A percentile compares a stretch with the other conserved stretches of the same genome.
Conservation (phyloP, 1,140 invertebrate species). For the Helicoverpa zea region DNA sequence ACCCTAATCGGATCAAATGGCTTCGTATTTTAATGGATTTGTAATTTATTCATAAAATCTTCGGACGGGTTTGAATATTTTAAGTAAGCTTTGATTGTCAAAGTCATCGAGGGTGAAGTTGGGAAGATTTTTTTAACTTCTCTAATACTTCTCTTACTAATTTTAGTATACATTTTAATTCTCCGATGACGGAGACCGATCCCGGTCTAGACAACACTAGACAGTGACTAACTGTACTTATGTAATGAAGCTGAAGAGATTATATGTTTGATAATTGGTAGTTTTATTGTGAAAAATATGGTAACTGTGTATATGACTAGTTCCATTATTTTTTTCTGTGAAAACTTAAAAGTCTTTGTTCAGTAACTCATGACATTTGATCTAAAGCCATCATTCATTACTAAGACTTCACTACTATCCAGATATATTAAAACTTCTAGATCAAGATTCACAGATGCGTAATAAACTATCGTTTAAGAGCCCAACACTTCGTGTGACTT, state of each 20-base stretch:
- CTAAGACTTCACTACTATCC: background rate
- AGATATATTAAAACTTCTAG: background rate
- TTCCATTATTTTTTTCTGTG: too few species aligned
- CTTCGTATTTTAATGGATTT: constrained; percentile 41
- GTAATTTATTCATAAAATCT: constrained; percentile 43
- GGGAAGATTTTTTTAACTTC: background rate
- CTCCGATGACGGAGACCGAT: too few species aligned
- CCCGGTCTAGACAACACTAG: too few species aligned
- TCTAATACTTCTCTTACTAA: too few species aligned
- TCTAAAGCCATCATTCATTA: background rate
- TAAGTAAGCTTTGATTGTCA: constrained; percentile 23
- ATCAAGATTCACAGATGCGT: background rate
- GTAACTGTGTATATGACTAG: too few species aligned
- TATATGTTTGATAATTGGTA: too few species aligned
- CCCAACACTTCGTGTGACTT: background rate
- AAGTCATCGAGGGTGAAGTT: background rate
- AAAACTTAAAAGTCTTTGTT: too few species aligned
- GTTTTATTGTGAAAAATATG: too few species aligned
- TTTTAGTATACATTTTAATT: too few species aligned
- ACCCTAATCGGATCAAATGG: constrained; percentile 33
- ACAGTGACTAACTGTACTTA: too few species aligned
- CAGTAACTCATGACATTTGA: too few species aligned
- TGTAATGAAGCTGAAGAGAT: too few species aligned
- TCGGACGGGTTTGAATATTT: constrained; percentile 21
- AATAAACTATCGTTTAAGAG: background rate